A percentile compares a stretch with the other conserved stretches of the same genome.
Evolutionary conservation across 1,140 invertebrate genomes (phyloP).

Genomic region (Platyscapa corneri): DNA sequence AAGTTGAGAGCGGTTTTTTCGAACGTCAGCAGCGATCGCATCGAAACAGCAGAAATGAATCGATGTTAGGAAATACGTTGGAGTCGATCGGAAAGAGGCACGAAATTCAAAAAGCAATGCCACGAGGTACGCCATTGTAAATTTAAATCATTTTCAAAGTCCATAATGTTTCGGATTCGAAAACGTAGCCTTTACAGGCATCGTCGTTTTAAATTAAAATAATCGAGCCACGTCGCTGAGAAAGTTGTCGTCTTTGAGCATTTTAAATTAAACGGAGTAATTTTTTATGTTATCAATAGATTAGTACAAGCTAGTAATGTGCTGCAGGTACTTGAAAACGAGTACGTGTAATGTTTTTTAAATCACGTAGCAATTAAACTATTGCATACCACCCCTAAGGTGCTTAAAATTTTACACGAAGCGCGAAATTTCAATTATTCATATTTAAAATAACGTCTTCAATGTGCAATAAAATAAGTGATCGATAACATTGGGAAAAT

Average conservation of each 20-base stretch:
- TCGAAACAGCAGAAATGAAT: not conserved
- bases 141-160: not conserved
- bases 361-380: too few relatives aligned
- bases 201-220: not conserved
- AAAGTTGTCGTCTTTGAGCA: not conserved
- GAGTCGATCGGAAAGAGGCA: not conserved
- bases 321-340: too few relatives aligned
- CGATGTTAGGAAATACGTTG: not conserved
- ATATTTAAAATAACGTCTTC: too few relatives aligned
- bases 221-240: not conserved
- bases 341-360: too few relatives aligned
- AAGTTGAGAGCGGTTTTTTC: not conserved
- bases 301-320: too few relatives aligned
- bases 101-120: not conserved
- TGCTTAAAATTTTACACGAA: too few relatives aligned
- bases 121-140: slow-evolving; percentile 9
- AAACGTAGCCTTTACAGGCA: not conserved
- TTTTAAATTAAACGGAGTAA: not conserved
- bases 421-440: too few relatives aligned
- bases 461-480: too few relatives aligned
- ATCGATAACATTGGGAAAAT: too few relatives aligned
- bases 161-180: too few relatives aligned
- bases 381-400: too few relatives aligned
- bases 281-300: too few relatives aligned
- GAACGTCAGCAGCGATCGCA: not conserved